These are phyloP conservation scores for Pseudeuparius sepicola DNA, from an alignment of 2,888 invertebrate species.

Conservation along the genomic window DNA sequence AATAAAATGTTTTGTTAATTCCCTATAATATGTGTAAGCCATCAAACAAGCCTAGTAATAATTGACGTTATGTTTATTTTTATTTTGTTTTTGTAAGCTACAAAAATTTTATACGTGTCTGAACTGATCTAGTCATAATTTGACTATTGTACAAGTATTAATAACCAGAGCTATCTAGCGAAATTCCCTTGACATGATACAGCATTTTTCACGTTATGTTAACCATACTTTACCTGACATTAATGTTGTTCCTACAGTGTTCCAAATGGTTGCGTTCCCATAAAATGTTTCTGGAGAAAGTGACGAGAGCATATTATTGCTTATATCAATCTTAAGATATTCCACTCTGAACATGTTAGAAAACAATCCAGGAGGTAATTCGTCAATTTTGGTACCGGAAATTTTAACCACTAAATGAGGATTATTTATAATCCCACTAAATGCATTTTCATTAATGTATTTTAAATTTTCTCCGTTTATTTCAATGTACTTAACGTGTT, in stretches of 20 bases:
- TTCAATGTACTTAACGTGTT: slow-evolving; percentile 69
- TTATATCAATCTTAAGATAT: slow-evolving; percentile 71
- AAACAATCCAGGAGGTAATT: slow-evolving; percentile 71
- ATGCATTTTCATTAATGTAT: slow-evolving; percentile 66
- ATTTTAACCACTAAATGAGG: slow-evolving; percentile 70
- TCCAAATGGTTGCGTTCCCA: slow-evolving; percentile 79
- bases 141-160: no score
- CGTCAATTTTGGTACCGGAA: slow-evolving; percentile 65
- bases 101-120: no score
- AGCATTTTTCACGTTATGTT: no score
- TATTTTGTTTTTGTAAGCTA: no score
- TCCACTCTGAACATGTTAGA: slow-evolving; percentile 67
- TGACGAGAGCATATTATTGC: slow-evolving; percentile 68
- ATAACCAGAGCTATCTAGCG: no score
- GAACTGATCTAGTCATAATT: no score
- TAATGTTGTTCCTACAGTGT: slow-evolving; percentile 76
- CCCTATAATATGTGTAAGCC: no score
- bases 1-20: no score
- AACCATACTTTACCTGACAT: slow-evolving; percentile 74
- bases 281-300: slow-evolving; percentile 79
- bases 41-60: no score
- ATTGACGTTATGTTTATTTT: no score
- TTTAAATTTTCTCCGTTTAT: slow-evolving; percentile 67
- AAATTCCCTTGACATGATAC: no score
- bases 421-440: slow-evolving; percentile 61